phyloP scores from a whole-genome alignment of 2,113 vertebrate species.

The Takifugu bimaculatus region DNA sequence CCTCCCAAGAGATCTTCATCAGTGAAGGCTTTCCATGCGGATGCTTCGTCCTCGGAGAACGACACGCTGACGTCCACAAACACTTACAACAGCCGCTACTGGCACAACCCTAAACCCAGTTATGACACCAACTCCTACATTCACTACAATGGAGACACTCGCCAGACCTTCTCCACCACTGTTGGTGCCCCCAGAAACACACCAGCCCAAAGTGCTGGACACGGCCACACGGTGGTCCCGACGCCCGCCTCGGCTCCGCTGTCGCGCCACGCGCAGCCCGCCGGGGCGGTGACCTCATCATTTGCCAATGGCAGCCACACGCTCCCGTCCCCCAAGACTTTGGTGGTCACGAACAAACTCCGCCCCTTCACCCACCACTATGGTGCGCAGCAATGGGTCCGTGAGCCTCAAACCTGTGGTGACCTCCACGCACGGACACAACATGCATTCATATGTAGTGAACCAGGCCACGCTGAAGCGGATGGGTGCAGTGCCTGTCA shows the following conservation, averaged over 20 bases:
- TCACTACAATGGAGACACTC: constrained; percentile 83
- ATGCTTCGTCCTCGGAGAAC: constrained; percentile 93
- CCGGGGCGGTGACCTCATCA: constrained; percentile 10
- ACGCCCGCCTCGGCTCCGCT: constrained; percentile 54
- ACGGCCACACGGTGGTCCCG: constrained; percentile 33
- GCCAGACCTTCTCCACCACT: constrained; percentile 80
- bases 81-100: constrained; percentile 95
- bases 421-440: constrained; percentile 75
- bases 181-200: constrained; percentile 38
- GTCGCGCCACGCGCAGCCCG: constrained; percentile 52
- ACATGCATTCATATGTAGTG: constrained; percentile 85
- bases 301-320: constrained; percentile 83
- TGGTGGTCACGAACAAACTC: constrained; percentile 94
- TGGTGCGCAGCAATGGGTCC: constrained; percentile 85
- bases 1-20: constrained; percentile 90
- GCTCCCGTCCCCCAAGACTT: constrained; percentile 86
- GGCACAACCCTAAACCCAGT: constrained; percentile 88
- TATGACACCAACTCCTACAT: constrained; percentile 86
- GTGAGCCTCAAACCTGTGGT: constrained; percentile 81
- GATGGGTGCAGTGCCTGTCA: constrained; percentile 92
- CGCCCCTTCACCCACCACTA: constrained; percentile 80
- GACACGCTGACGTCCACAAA: constrained; percentile 96
- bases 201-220: constrained; percentile 45
- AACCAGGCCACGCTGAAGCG: constrained; percentile 92
- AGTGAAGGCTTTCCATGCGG: constrained; percentile 87